Base-by-base conservation (phyloP, 2,797 vertebrate species). In the Enteromius fasciolatus region DNA sequence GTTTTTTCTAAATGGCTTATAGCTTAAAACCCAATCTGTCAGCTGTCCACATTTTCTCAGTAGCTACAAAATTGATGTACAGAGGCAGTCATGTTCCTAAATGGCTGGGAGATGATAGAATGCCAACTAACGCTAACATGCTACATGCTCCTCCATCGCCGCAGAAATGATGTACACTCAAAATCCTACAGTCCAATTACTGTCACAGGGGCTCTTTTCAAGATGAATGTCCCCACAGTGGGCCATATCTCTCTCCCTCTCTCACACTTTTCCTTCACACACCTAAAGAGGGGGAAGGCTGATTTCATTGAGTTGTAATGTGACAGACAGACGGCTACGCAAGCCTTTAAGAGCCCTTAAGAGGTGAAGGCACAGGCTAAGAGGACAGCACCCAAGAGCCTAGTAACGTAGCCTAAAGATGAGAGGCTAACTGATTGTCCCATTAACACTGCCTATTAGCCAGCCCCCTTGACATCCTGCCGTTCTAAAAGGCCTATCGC, bases 121-220 rank as follows among this genome's bases (percentile, higher is more conserved):
- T 41, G 46, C 33, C 33, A 77, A 77, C 46, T 57, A 54, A 72
- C n/a, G 68, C 50, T 79, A 73, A 54, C 76, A 80, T 79, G 76
- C 44, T 76, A 76, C 84, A 83, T 59, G 66, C 52, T 46, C 46
- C 76, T 78, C 67, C 54, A 64, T 48, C 6, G 48, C 78, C 18
- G 50, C 74, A 82, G 61, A 84, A 85, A 81, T 83, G 79, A 87
- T 84, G 41, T 76, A 78, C 76, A 41, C 61, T 83, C 81, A 77
- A 80, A 85, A 68, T 72, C 52, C 81, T 57, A 63, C 69, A 59
- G 84, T 79, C 84, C 86, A 85, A 87, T 87, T 87, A 87, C 67
- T 85, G 84, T 85, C 86, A 78, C 50, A 63, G 74, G 50, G 10
- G 77, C 73, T 80, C 63, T 85, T 83, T 31, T 31, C 57, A 66